A percentile compares a stretch with the other conserved stretches of the same genome.
Evolutionary conservation across 2,797 vertebrate genomes (phyloP).

Genomic region (Pangasius larnaudii): DNA sequence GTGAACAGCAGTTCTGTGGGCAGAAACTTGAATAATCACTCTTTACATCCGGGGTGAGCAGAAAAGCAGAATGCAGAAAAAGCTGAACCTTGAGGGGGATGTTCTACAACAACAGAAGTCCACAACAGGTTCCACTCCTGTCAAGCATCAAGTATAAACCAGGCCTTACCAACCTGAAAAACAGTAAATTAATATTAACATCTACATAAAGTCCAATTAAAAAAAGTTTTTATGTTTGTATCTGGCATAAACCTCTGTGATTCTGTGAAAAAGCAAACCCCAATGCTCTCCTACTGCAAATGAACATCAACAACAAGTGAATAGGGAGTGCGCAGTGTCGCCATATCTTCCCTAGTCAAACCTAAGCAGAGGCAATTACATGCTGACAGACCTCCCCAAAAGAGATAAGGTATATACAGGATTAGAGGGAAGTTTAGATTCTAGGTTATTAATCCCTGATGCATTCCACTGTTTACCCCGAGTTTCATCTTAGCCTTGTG

Average conservation of each 20-base stretch:
- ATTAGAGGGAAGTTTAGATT: constrained; percentile 18
- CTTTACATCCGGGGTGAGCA: neutral
- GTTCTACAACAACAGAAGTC: neutral
- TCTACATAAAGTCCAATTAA: neutral
- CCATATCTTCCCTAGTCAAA: neutral
- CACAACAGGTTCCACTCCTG: neutral
- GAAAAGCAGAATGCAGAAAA: neutral
- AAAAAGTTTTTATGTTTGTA: constrained; percentile 11
- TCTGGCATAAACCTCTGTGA: neutral
- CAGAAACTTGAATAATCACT: neutral
- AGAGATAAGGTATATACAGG: constrained; percentile 5
- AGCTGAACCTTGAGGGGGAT: neutral
- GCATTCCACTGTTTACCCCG: constrained; percentile 16
- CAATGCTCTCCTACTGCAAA: neutral
- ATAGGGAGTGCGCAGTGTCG: neutral
- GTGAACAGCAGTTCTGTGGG: neutral
- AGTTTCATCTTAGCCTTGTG: neutral
- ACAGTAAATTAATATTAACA: neutral
- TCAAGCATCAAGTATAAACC: neutral
- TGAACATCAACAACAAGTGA: neutral
- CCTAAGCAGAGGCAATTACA: neutral
- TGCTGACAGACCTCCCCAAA: constrained; percentile 6
- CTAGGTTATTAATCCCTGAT: constrained; percentile 21
- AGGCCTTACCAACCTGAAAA: neutral
- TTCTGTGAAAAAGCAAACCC: neutral